A percentile compares a stretch with the other conserved stretches of the same genome.
phyloP scores from a whole-genome alignment of 2,888 invertebrate species.

The Ferrisia virgata region DNA sequence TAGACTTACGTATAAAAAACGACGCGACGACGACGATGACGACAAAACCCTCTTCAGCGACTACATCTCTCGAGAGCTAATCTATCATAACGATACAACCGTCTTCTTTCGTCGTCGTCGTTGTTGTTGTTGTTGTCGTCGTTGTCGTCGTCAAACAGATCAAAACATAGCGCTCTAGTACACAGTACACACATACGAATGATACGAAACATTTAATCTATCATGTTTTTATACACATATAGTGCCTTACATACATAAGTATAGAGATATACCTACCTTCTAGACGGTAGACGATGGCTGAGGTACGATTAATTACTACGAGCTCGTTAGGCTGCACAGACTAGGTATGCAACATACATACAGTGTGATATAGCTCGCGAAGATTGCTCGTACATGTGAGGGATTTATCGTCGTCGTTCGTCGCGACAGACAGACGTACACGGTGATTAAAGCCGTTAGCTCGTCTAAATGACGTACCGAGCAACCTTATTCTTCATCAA shows the following conservation, averaged over 20 bases:
- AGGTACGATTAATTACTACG: conserved; percentile 7
- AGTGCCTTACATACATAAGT: too few species aligned
- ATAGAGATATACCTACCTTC: too few species aligned
- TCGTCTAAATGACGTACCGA: neutral
- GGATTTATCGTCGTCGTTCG: conserved; percentile 12
- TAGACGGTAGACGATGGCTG: too few species aligned
- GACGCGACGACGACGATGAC: neutral
- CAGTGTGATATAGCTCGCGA: neutral
- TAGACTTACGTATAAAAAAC: neutral
- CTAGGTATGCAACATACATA: too few species aligned
- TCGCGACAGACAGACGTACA: neutral
- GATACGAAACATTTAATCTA: conserved; percentile 14
- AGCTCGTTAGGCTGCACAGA: neutral
- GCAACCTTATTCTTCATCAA: neutral
- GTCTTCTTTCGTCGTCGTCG: too few species aligned
- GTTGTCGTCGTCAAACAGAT: conserved; percentile 12
- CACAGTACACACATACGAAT: neutral
- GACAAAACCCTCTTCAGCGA: neutral
- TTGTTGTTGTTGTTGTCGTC: too few species aligned
- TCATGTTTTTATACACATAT: conserved; percentile 1
- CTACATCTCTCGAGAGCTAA: neutral
- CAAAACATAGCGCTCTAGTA: neutral
- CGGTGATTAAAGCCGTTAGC: neutral
- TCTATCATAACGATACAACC: neutral
- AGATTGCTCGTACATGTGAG: neutral